phyloP scores from a whole-genome alignment of 2,888 invertebrate species.

The Hipparchia sbordonii region DNA sequence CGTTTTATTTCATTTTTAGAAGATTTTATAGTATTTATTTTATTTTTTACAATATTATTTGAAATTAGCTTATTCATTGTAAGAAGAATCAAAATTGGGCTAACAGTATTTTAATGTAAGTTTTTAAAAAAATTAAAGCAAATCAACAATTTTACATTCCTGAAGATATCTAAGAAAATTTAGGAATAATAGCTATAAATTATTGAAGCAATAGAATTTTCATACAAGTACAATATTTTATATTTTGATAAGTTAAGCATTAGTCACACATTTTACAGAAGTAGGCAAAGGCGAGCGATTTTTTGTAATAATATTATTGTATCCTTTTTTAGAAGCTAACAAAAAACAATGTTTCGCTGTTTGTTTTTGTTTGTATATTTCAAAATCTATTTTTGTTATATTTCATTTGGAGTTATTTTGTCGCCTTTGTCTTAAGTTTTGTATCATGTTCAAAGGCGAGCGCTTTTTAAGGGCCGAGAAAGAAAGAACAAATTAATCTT shows the following conservation, averaged over 20 bases:
- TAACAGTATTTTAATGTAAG: constrained; percentile 49
- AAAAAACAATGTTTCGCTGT: constrained; percentile 19
- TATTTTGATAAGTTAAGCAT: constrained; percentile 41
- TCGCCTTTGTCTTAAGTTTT: constrained; percentile 32
- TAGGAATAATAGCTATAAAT: constrained; percentile 42
- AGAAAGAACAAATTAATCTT: constrained; percentile 61
- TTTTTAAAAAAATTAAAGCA: constrained; percentile 31
- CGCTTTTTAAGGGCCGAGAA: constrained; percentile 47
- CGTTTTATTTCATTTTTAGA: constrained; percentile 38
- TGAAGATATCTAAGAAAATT: constrained; percentile 50
- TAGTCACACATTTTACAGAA: constrained; percentile 31
- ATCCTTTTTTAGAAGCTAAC: constrained; percentile 11
- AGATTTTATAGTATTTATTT: constrained; percentile 42
- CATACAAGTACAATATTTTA: constrained; percentile 72
- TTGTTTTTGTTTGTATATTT: constrained; percentile 28
- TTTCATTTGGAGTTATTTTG: constrained; percentile 26
- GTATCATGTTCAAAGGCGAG: constrained; percentile 37
- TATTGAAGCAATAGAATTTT: constrained; percentile 48
- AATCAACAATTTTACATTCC: constrained; percentile 58
- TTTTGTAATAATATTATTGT: constrained; percentile 13
- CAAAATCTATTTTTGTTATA: constrained; percentile 26
- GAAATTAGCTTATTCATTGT: constrained; percentile 32
- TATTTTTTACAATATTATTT: constrained; percentile 32
- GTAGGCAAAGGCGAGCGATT: constrained; percentile 30
- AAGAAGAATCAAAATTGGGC: constrained; percentile 38